Percentiles rank a stretch among this genome's conserved stretches.
phyloP scores from a whole-genome alignment of 2,797 vertebrate genomes.

The Tapera naevia region DNA sequence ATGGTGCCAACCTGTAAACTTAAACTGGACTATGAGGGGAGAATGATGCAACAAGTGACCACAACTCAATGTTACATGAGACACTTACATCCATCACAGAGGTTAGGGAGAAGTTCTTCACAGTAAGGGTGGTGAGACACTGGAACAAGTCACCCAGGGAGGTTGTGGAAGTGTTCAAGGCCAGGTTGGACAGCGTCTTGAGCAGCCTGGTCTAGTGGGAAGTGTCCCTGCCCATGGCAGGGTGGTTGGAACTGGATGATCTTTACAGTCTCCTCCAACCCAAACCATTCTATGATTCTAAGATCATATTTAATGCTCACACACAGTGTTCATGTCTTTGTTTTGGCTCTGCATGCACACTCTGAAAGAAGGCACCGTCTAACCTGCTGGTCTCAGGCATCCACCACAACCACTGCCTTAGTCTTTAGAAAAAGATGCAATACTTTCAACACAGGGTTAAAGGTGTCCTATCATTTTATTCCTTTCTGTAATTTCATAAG shows the following conservation, averaged over 20 bases:
- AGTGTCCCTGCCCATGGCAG: no score
- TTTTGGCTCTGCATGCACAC: not conserved
- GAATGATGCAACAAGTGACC: accelerated
- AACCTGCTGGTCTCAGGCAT: not conserved
- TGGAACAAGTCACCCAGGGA: no score
- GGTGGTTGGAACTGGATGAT: no score
- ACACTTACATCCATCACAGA: not conserved
- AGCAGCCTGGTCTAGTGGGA: no score
- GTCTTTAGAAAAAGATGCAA: not conserved
- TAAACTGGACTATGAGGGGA: not conserved
- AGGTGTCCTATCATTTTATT: not conserved
- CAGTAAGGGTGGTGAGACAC: no score
- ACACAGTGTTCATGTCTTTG: accelerated
- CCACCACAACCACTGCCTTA: not conserved
- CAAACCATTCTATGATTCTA: no score
- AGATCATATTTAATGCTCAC: not conserved
- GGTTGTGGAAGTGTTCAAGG: no score
- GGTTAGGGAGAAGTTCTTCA: no score
- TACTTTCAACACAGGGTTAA: not conserved
- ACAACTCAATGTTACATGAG: accelerated
- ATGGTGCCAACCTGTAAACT: not conserved
- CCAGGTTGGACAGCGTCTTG: no score
- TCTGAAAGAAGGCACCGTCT: not conserved
- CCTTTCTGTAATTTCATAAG: not conserved
- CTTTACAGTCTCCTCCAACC: no score